Evolutionary conservation across 2,113 vertebrate genomes (phyloP).

Genomic region (Hystrix brachyura): DNA sequence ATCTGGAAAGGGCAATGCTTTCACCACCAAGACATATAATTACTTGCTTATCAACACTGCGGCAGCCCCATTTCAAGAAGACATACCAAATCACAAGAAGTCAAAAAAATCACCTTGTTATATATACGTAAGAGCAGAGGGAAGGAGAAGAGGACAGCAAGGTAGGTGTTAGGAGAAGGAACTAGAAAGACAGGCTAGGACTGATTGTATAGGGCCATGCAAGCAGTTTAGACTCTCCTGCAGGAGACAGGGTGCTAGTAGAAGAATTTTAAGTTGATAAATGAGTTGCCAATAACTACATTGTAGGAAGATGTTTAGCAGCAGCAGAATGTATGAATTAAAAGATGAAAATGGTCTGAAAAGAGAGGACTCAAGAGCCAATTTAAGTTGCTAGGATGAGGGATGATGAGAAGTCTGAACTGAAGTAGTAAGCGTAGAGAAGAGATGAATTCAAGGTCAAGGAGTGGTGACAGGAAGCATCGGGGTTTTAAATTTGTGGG

Average conservation of each 20-base stretch:
- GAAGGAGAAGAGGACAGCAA: neutral
- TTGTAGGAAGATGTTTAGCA: neutral
- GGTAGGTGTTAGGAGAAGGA: neutral
- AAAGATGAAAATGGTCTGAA: neutral
- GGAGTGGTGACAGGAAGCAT: neutral
- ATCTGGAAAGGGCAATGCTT: neutral
- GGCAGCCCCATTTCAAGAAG: neutral
- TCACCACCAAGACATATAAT: neutral
- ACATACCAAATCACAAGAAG: neutral
- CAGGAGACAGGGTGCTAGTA: neutral
- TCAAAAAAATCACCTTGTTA: neutral
- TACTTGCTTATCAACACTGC: neutral
- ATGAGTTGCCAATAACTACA: neutral
- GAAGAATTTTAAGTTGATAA: neutral
- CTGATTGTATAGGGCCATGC: neutral
- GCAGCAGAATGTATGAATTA: neutral
- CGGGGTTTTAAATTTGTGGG: neutral
- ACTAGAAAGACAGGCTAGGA: neutral
- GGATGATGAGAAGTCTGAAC: neutral
- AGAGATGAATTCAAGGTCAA: neutral
- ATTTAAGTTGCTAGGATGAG: neutral
- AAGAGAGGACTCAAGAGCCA: neutral
- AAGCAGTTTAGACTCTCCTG: neutral
- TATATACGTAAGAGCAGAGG: neutral
- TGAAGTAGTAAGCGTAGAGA: neutral